These are phyloP conservation scores for Stictonetta naevosa DNA, from an alignment of 2,113 vertebrate genomes.

Conservation along the genomic window DNA sequence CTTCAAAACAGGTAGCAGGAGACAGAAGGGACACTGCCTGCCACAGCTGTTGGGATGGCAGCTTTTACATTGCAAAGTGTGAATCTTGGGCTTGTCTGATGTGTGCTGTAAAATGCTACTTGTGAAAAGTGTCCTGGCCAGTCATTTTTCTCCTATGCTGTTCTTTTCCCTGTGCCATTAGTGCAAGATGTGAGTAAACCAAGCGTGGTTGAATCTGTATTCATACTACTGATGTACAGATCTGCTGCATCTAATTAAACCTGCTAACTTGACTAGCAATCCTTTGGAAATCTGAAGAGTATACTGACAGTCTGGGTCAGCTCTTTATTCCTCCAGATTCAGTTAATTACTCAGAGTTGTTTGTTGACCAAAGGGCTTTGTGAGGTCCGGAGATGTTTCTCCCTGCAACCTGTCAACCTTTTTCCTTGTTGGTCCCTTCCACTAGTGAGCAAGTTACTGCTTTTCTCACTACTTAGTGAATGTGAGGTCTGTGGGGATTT, in stretches of 20 bases:
- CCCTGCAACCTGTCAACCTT: not conserved
- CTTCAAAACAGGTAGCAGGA: not conserved
- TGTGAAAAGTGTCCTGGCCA: not conserved
- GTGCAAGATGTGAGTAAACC: not conserved
- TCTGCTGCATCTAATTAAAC: not conserved
- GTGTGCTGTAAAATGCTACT: not conserved
- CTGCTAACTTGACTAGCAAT: not conserved
- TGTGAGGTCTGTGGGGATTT: not conserved
- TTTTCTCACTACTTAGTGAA: not conserved
- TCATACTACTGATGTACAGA: not conserved
- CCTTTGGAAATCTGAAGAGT: not conserved
- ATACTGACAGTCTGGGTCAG: not conserved
- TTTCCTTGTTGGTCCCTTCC: not conserved
- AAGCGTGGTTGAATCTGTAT: not conserved
- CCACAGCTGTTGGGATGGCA: not conserved
- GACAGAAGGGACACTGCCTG: not conserved
- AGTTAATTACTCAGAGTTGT: not conserved
- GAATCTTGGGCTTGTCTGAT: not conserved
- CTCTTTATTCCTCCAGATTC: not conserved
- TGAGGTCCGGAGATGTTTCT: not conserved
- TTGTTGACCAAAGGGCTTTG: not conserved
- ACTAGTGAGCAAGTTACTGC: not conserved
- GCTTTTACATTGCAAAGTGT: not conserved
- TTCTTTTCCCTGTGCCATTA: not conserved
- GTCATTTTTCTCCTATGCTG: not conserved